Conservation (phyloP, 2,888 invertebrate species). For the Clepsis dumicolana region DNA sequence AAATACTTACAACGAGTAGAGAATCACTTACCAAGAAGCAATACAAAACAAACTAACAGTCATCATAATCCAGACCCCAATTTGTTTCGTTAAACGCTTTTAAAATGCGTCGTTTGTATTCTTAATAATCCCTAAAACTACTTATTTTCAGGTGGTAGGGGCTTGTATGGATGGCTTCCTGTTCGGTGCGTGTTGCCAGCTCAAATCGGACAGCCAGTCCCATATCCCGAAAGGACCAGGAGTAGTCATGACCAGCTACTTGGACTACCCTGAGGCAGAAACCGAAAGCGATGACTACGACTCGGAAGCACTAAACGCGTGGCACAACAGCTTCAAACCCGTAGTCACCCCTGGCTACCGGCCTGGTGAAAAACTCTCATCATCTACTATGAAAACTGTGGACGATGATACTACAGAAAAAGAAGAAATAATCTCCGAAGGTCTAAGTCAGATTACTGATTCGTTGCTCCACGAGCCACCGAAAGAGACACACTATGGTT, state of each 20-base stretch:
- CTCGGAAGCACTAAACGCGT: constrained; percentile 72
- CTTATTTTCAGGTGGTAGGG: constrained; percentile 83
- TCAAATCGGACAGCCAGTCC: constrained; percentile 82
- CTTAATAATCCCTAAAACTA: background rate
- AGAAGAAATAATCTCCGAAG: constrained; percentile 84
- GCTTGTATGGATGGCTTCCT: constrained; percentile 97
- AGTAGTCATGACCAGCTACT: constrained; percentile 79
- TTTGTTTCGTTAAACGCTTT: too few relatives aligned
- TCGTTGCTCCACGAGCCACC: constrained; percentile 77
- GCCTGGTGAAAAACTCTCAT: constrained; percentile 61
- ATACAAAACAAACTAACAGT: too few relatives aligned
- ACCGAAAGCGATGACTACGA: constrained; percentile 73
- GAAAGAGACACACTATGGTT: constrained; percentile 72
- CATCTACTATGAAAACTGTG: constrained; percentile 60
- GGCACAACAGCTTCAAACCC: constrained; percentile 80
- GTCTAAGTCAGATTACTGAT: constrained; percentile 85
- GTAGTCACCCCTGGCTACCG: constrained; percentile 79
- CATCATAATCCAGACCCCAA: too few relatives aligned
- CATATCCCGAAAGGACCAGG: constrained; percentile 83
- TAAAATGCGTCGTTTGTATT: too few relatives aligned
- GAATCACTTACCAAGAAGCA: too few relatives aligned
- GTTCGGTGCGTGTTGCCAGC: constrained; percentile 96
- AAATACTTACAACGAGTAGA: too few relatives aligned
- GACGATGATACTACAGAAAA: constrained; percentile 67
- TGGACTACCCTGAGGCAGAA: constrained; percentile 77